Base-by-base conservation (phyloP, 1,140 invertebrate genomes). In the Heliconius nattereri region DNA sequence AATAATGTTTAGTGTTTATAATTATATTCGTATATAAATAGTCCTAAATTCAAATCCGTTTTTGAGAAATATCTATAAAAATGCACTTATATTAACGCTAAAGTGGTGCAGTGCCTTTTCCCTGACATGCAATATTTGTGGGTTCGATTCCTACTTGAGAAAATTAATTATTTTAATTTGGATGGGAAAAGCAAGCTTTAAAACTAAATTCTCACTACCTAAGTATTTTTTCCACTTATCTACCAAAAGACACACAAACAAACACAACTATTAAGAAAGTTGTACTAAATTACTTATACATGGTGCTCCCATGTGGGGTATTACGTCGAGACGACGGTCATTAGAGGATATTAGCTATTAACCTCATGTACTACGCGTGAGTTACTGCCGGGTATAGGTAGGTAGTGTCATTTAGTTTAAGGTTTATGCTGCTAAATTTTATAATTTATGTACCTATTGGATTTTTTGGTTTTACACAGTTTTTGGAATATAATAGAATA, bases 271-370 rank as follows among this genome's bases (percentile, higher is more conserved):
- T 83, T 83, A 84, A 85, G 83, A 79, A 81, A 85, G 81, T 84
- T 85, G 83, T 83, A 81, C 84, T 90, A 88, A 88, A 89, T 89
- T 90, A 88, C 81, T 29, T 66, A 29, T 16, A 66, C 78, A 84
- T 75, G 78, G 72, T 76, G 85, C 76, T 93, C 91, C 92, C 92
- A 90, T 86, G 91, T 87, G 92, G 89, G 87, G 84, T 90, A 92
- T 92, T 92, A 93, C 86, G 85, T 84, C 84, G 87, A 93, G 89
- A 91, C 89, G 91, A 90, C 87, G 89, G 90, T 92, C 92, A 92
- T 92, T 92, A 94, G 90, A 86, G 87, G 89, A 91, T 93, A 93
- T 93, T 93, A 93, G 91, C 91, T 92, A 94, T 92, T 92, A 94
- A 88, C 91, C 85, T 85, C 84, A 87, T 88, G 79, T 70, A 71